Base-by-base conservation (phyloP, 2,888 invertebrate species). In the Scelioninae gen. 2 region DNA sequence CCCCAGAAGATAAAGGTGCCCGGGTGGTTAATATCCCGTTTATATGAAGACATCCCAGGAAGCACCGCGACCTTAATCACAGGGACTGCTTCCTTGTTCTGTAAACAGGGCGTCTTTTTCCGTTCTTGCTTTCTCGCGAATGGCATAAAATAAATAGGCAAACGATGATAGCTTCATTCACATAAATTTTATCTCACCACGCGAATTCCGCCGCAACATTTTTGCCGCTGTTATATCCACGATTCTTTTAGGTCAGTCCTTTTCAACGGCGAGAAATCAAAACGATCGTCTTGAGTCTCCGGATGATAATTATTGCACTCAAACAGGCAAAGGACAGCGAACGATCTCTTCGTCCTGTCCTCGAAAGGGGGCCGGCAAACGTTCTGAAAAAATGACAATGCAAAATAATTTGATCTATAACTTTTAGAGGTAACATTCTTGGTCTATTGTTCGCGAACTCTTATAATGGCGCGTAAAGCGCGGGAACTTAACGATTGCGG, bases 1-100 rank as follows among this genome's bases (percentile, higher is more conserved):
- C 61, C 63, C 70, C 53, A 73, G 74, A 76, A 78, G 75, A 78
- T 74, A 76, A 64, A 71, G 50, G 71, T 50, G 57, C 43, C 41
- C 13, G 46, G 67, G 39, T 70, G 65, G 70, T 74, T 70, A 69
- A 74, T 70, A 70, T 74, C 45, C 67, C 61, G 60, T 74, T 70
- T 70, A 70, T 74, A 70, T 64, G 65, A 55, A 65, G 53, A 46
- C 64, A 37, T 57, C 57, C 39, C 64, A 61, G 65, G 70, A 74
- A 55, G 61, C 61, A 57, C 31, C 45, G 39, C 39, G 50, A 67
- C 65, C 65, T 74, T 67, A 70, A 70, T 74, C 67, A 70, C 57
- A 33, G 28, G n/a, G 52, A 65, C 64, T 63, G 48, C 67, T 55
- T 67, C 70, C 65, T 61, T 45, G 70, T 67, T 74, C 45, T 53